Conservation (phyloP, 2,888 invertebrate genomes). For the Flexamia atlantica region DNA sequence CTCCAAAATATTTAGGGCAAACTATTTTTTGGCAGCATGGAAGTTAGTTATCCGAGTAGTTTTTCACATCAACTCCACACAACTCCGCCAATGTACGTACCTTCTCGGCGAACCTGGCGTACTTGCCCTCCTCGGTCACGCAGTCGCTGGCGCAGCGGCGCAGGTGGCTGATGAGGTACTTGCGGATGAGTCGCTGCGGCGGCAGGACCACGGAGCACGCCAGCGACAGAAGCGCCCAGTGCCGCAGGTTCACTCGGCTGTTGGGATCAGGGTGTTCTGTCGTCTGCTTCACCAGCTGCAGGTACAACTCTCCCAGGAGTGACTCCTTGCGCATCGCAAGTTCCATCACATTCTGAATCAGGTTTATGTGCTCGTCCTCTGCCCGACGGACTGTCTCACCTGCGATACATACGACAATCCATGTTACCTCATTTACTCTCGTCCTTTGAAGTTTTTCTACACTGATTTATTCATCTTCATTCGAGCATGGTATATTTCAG, state of each 20-base stretch:
- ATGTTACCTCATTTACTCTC: constrained; percentile 85
- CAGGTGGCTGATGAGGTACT: constrained; percentile 93
- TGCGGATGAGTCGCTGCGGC: constrained; percentile 89
- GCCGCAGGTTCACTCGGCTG: constrained; percentile 90
- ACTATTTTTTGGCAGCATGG: no score
- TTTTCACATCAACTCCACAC: no score
- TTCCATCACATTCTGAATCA: constrained; percentile 93
- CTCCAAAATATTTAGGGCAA: no score
- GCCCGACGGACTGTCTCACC: constrained; percentile 83
- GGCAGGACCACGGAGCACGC: constrained; percentile 91
- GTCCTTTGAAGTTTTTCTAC: no score
- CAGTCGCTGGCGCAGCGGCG: constrained; percentile 93
- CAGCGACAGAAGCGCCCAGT: constrained; percentile 93
- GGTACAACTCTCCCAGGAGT: constrained; percentile 91
- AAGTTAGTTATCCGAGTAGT: no score
- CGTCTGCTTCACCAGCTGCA: constrained; percentile 94
- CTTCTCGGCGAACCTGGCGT: constrained; percentile 94
- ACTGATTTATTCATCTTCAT: no score
- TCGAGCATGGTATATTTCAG: no score
- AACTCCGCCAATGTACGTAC: no score
- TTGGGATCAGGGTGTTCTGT: constrained; percentile 95
- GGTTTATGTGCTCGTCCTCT: constrained; percentile 92
- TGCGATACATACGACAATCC: constrained; percentile 74
- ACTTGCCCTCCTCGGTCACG: constrained; percentile 95
- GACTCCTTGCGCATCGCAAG: constrained; percentile 94